Evolutionary conservation across 2,888 invertebrate species (phyloP).

Genomic region (Drepana falcataria): DNA sequence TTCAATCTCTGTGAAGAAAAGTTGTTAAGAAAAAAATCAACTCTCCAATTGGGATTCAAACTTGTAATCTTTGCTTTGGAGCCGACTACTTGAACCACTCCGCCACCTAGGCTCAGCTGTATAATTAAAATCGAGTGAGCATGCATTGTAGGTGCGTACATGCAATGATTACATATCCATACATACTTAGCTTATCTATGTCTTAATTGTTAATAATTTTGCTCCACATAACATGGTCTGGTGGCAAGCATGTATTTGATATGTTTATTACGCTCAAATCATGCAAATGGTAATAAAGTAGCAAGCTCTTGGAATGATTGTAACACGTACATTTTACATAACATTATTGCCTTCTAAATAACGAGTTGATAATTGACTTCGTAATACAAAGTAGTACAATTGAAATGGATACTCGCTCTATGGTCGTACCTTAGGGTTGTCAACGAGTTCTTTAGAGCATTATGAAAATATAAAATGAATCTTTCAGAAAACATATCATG

Average conservation of each 20-base stretch:
- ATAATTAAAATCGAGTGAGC: not conserved
- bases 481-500: too few relatives aligned
- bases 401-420: slow-evolving; percentile 18
- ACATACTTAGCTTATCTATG: not conserved
- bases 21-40: too few relatives aligned
- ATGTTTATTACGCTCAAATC: slow-evolving; percentile 1
- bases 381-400: slow-evolving; percentile 2
- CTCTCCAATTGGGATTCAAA: too few relatives aligned
- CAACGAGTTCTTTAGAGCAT: not conserved
- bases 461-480: too few relatives aligned
- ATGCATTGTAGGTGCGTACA: not conserved
- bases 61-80: too few relatives aligned
- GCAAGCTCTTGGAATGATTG: not conserved
- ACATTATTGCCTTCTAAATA: slow-evolving; percentile 2
- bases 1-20: too few relatives aligned
- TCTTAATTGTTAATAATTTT: slow-evolving; percentile 1
- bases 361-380: not conserved
- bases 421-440: slow-evolving; percentile 6
- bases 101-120: too few relatives aligned
- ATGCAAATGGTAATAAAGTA: not conserved
- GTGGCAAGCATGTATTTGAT: not conserved
- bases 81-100: too few relatives aligned
- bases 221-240: not conserved
- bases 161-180: not conserved
- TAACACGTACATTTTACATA: not conserved